Percentiles rank a stretch among this genome's conserved stretches.
Evolutionary conservation across 2,888 invertebrate species (phyloP).

Genomic region (Marasmarcha lunaedactyla): DNA sequence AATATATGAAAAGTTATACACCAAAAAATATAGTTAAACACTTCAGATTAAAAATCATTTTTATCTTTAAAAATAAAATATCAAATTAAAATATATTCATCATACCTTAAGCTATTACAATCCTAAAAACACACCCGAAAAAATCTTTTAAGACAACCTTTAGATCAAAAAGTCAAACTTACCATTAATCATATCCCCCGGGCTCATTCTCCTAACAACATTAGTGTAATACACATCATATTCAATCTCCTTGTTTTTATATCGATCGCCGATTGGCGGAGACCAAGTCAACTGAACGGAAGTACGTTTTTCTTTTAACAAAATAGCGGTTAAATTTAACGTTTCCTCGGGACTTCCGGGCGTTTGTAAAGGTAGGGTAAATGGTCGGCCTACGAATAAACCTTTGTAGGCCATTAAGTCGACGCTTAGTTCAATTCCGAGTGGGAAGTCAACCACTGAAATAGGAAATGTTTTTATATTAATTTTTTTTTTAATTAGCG

Average conservation of each 20-base stretch:
- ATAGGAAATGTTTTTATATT: conserved; percentile 11
- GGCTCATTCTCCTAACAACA: conserved; percentile 30
- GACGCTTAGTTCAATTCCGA: conserved; percentile 60
- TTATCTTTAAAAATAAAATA: too few relatives aligned
- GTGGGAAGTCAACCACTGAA: conserved; percentile 66
- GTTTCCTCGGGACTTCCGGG: conserved; percentile 61
- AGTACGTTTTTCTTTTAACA: conserved; percentile 68
- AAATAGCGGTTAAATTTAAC: conserved; percentile 55
- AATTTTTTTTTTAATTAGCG: too few relatives aligned
- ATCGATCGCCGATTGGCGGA: conserved; percentile 68
- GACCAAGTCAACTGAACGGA: conserved; percentile 77
- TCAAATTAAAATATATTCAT: too few relatives aligned
- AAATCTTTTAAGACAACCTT: too few relatives aligned
- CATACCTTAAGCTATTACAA: too few relatives aligned
- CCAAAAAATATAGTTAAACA: too few relatives aligned
- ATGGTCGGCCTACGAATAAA: conserved; percentile 63
- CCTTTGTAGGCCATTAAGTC: conserved; percentile 74
- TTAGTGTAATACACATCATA: conserved; percentile 82
- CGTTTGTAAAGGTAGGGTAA: conserved; percentile 53
- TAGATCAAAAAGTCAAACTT: too few relatives aligned
- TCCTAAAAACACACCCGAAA: too few relatives aligned
- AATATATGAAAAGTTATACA: too few relatives aligned
- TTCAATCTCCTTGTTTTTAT: conserved; percentile 36
- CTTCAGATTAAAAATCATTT: too few relatives aligned
- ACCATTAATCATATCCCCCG: conserved; percentile 35